Percentiles rank a stretch among this genome's conserved stretches.
phyloP scores from a whole-genome alignment of 2,888 invertebrate genomes.

The Archips crataeganus region DNA sequence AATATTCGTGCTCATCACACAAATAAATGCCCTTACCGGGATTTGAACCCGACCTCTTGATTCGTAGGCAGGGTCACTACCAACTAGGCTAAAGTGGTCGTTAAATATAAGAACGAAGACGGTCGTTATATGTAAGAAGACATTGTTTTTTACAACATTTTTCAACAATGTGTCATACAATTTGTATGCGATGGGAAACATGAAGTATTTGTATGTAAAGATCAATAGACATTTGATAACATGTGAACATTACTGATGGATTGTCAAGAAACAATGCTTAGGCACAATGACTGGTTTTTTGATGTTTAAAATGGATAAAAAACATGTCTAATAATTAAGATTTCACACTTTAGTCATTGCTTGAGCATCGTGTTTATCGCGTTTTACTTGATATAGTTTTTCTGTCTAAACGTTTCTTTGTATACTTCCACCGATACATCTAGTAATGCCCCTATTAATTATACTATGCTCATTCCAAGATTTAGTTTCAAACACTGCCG shows the following conservation, averaged over 20 bases:
- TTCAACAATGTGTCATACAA: conserved; percentile 33
- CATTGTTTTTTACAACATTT: conserved; percentile 22
- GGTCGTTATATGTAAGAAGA: background rate
- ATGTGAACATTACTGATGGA: conserved; percentile 30
- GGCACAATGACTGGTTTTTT: conserved; percentile 13
- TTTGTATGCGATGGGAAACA: conserved; percentile 26
- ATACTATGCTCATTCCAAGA: too few relatives aligned
- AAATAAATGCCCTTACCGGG: too few relatives aligned
- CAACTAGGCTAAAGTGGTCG: too few relatives aligned
- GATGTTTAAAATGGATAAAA: background rate
- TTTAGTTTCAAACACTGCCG: background rate
- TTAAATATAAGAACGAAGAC: too few relatives aligned
- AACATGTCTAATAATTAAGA: background rate
- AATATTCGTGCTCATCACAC: too few relatives aligned
- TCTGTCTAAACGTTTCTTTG: too few relatives aligned
- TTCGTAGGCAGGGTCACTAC: too few relatives aligned
- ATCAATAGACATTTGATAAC: conserved; percentile 36
- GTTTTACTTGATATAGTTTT: too few relatives aligned
- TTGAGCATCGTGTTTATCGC: background rate
- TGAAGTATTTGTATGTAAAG: conserved; percentile 19
- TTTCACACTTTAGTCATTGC: background rate
- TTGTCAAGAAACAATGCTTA: conserved; percentile 23
- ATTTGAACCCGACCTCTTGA: too few relatives aligned
- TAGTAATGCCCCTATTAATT: too few relatives aligned
- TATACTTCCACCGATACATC: too few relatives aligned